Conservation (phyloP, 2,113 vertebrate genomes). For the Rostratula benghalensis region DNA sequence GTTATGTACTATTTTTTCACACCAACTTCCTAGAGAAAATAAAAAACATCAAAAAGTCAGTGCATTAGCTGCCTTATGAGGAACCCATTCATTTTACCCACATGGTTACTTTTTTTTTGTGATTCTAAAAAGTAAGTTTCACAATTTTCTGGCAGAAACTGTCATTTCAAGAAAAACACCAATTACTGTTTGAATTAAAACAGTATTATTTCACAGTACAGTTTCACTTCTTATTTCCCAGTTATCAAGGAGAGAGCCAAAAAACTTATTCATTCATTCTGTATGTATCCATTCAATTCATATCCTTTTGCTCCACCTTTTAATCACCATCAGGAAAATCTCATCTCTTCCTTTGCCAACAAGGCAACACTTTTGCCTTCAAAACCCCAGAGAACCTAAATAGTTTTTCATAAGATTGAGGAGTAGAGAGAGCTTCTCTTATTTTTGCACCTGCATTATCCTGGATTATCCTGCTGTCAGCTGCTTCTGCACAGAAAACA, state of each 20-base stretch:
- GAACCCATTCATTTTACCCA: not conserved
- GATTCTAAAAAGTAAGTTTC: not conserved
- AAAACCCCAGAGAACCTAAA: slow-evolving; percentile 10
- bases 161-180: not conserved
- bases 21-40: not conserved
- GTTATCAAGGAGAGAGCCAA: not conserved
- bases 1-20: not conserved
- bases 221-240: not conserved
- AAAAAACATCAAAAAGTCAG: not conserved
- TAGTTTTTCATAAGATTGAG: slow-evolving; percentile 15
- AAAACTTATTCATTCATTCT: not conserved
- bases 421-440: not conserved
- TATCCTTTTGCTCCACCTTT: slow-evolving; percentile 5
- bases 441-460: slow-evolving; percentile 32
- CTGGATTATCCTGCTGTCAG: slow-evolving; percentile 42
- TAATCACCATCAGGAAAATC: slow-evolving; percentile 9
- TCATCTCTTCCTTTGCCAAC: not conserved
- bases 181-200: not conserved
- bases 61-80: not conserved
- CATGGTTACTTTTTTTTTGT: not conserved
- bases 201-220: not conserved
- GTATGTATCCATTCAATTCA: not conserved
- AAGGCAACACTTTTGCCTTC: not conserved
- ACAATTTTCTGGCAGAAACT: not conserved
- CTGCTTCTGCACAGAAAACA: slow-evolving; percentile 24